Conservation (phyloP, 2,888 invertebrate species). For the Phorcus lineatus region DNA sequence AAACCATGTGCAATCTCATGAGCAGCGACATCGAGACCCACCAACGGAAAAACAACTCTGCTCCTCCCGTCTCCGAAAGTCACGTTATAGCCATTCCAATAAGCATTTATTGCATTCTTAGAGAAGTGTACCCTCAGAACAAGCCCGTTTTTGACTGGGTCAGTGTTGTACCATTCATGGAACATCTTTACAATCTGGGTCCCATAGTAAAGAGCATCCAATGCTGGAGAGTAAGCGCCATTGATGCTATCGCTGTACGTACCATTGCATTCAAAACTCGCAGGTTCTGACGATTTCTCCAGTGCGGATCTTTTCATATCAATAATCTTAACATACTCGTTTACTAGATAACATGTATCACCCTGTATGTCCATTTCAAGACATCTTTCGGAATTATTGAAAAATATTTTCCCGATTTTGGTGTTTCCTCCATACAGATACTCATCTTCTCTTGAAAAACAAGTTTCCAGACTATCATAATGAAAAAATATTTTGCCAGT, state of each 20-base stretch:
- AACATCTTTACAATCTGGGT: slow-evolving; percentile 52
- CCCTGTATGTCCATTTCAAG: slow-evolving; percentile 35
- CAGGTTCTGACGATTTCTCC: slow-evolving; percentile 31
- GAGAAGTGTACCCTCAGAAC: slow-evolving; percentile 55
- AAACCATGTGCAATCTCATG: slow-evolving; percentile 60
- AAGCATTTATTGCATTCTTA: slow-evolving; percentile 46
- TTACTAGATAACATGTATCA: slow-evolving; percentile 48
- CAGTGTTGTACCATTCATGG: slow-evolving; percentile 48
- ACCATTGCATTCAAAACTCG: slow-evolving; percentile 41
- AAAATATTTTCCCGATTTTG: slow-evolving; percentile 48
- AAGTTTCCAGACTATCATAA: slow-evolving; percentile 44
- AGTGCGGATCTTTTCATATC: slow-evolving; percentile 40
- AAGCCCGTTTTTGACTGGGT: slow-evolving; percentile 35
- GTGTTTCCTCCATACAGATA: slow-evolving; percentile 50
- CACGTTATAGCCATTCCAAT: slow-evolving; percentile 52
- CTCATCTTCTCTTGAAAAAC: slow-evolving; percentile 13
- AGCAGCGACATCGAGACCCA: slow-evolving; percentile 47
- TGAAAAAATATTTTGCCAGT: slow-evolving; percentile 40
- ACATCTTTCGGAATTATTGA: slow-evolving; percentile 42
- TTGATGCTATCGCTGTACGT: slow-evolving; percentile 48
- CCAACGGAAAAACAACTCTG: slow-evolving; percentile 43
- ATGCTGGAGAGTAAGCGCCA: slow-evolving; percentile 49
- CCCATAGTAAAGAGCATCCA: slow-evolving; percentile 53
- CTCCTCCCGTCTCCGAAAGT: slow-evolving; percentile 52
- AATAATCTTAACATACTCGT: slow-evolving; percentile 51